Evolutionary conservation across 2,888 invertebrate species (phyloP).

Genomic region (Trichogramma dendrolimi): DNA sequence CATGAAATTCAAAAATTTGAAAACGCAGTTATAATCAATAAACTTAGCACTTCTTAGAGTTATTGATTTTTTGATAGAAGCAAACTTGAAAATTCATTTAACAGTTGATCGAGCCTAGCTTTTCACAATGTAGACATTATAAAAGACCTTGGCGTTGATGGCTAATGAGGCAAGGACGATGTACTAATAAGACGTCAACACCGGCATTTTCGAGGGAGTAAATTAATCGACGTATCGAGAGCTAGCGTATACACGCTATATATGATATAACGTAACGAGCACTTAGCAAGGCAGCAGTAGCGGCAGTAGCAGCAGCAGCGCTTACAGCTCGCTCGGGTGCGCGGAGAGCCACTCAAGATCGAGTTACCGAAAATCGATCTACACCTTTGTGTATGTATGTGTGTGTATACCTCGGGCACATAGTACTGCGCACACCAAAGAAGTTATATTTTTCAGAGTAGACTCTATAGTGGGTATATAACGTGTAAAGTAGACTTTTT

Average conservation of each 20-base stretch:
- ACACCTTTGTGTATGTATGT: slow-evolving; percentile 33
- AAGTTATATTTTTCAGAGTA: too few relatives aligned
- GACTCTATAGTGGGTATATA: too few relatives aligned
- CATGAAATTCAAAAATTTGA: too few relatives aligned
- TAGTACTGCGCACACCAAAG: not conserved
- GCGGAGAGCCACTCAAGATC: slow-evolving; percentile 50
- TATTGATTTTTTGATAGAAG: too few relatives aligned
- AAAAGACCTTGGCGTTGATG: too few relatives aligned
- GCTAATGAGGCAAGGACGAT: not conserved
- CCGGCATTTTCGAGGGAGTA: slow-evolving; percentile 31
- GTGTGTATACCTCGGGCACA: not conserved
- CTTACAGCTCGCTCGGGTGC: slow-evolving; percentile 40
- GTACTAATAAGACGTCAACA: slow-evolving; percentile 23
- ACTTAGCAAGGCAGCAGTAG: slow-evolving; percentile 47
- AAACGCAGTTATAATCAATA: too few relatives aligned
- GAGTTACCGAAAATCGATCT: slow-evolving; percentile 51
- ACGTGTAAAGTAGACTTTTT: too few relatives aligned
- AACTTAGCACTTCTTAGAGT: too few relatives aligned
- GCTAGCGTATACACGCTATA: not conserved
- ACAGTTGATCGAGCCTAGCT: too few relatives aligned
- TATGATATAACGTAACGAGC: slow-evolving; percentile 47
- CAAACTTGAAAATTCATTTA: too few relatives aligned
- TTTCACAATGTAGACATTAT: too few relatives aligned
- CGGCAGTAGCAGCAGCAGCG: slow-evolving; percentile 21
- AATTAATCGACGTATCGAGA: slow-evolving; percentile 49